Conservation (phyloP, 2,797 vertebrate genomes). For the Buceros bicornis region DNA sequence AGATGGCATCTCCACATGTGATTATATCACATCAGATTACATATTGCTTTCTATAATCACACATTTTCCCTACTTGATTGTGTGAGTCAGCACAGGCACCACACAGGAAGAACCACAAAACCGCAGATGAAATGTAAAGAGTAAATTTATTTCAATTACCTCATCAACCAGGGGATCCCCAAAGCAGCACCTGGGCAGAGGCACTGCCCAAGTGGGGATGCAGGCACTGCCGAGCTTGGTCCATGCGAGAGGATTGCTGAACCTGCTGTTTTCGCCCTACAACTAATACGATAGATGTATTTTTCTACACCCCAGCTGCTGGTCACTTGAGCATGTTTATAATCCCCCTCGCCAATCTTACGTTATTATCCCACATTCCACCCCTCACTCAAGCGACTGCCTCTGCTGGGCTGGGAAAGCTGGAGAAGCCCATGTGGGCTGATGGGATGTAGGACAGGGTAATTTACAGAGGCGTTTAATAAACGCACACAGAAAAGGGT, state of each 20-base stretch:
- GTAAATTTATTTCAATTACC: background rate
- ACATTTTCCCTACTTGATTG: background rate
- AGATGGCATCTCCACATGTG: slow-evolving; percentile 81
- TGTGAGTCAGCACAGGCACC: background rate
- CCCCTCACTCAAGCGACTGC: no score
- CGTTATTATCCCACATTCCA: background rate
- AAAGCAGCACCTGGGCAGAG: no score
- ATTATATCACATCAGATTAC: background rate
- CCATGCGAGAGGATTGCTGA: background rate
- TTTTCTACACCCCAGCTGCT: background rate
- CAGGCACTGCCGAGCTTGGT: background rate
- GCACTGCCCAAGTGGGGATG: background rate
- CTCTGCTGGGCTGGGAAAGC: no score
- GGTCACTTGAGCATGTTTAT: background rate
- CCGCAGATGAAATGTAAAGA: background rate
- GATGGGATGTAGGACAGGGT: no score
- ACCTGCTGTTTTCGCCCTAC: background rate
- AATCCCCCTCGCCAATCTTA: background rate
- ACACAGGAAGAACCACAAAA: background rate
- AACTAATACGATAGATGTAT: background rate
- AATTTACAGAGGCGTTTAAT: no score
- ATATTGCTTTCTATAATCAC: background rate
- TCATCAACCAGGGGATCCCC: no score
- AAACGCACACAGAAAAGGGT: no score
- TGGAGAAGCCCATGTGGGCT: no score